phyloP scores from a whole-genome alignment of 2,797 vertebrate genomes.

The Gymnothorax reevesii region DNA sequence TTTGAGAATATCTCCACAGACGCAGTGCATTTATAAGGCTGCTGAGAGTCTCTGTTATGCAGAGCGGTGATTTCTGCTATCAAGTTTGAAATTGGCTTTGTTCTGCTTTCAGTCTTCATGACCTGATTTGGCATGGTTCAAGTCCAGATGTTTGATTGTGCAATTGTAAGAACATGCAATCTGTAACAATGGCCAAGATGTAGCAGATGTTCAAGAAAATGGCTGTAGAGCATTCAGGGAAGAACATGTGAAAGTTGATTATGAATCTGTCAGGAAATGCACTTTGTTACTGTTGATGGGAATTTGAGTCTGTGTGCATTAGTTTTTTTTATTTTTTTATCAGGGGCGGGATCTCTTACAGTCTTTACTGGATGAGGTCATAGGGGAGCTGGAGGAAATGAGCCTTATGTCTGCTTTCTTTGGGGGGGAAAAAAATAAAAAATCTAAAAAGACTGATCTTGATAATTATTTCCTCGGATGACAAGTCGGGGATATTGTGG shows the following conservation, averaged over 20 bases:
- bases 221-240: background rate
- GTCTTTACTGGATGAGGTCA: conserved; percentile 17
- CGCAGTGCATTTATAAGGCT: background rate
- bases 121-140: background rate
- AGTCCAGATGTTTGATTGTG: background rate
- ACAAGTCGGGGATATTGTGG: too few relatives aligned
- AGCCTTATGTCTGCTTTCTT: background rate
- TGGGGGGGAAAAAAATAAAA: too few relatives aligned
- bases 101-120: background rate
- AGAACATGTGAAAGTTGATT: conserved; percentile 9
- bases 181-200: background rate
- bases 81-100: background rate
- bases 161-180: background rate
- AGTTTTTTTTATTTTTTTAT: conserved; percentile 5
- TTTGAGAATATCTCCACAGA: background rate
- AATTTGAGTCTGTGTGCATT: conserved; percentile 18
- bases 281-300: background rate
- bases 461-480: background rate
- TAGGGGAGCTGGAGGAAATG: background rate
- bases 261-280: conserved; percentile 17
- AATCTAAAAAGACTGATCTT: background rate
- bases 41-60: background rate
- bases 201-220: background rate
- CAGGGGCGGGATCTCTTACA: conserved; percentile 10
- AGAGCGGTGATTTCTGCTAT: background rate